A percentile compares a stretch with the other conserved stretches of the same genome.
Evolutionary conservation across 1,140 invertebrate genomes (phyloP).

Genomic region (Aleiodes sp.): DNA sequence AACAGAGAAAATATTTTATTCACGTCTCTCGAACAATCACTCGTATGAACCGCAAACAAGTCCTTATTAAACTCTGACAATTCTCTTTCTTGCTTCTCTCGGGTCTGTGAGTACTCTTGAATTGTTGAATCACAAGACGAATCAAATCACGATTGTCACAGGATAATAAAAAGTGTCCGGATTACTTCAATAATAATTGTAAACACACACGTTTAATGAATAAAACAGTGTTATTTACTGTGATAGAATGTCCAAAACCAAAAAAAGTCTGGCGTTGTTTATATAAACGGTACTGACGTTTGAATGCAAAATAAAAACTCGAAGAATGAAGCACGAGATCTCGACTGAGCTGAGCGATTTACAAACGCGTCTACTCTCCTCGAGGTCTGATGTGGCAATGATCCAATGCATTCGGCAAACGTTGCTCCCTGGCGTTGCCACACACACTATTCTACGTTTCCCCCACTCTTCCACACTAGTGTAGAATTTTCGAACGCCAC

Average conservation of each 20-base stretch:
- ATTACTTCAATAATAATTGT: too few relatives aligned
- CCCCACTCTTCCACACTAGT: neutral
- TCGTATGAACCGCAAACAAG: neutral
- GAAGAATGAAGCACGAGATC: constrained; percentile 51
- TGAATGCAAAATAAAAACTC: too few relatives aligned
- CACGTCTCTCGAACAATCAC: neutral
- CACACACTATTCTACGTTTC: neutral
- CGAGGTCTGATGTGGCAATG: constrained; percentile 64
- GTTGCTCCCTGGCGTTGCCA: constrained; percentile 44
- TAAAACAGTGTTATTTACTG: too few relatives aligned
- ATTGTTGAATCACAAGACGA: too few relatives aligned
- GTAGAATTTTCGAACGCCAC: constrained; percentile 14
- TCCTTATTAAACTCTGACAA: neutral
- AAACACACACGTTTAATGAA: too few relatives aligned
- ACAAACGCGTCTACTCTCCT: constrained; percentile 61
- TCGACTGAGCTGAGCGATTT: constrained; percentile 59
- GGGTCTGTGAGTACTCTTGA: neutral
- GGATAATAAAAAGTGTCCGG: neutral
- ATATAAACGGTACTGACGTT: too few relatives aligned
- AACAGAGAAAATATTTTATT: neutral
- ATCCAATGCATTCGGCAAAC: constrained; percentile 53
- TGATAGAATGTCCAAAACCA: too few relatives aligned
- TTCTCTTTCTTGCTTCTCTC: neutral
- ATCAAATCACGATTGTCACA: neutral
- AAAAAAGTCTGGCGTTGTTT: too few relatives aligned